phyloP scores from a whole-genome alignment of 2,797 vertebrate species.

The Thripadectes ignobilis region DNA sequence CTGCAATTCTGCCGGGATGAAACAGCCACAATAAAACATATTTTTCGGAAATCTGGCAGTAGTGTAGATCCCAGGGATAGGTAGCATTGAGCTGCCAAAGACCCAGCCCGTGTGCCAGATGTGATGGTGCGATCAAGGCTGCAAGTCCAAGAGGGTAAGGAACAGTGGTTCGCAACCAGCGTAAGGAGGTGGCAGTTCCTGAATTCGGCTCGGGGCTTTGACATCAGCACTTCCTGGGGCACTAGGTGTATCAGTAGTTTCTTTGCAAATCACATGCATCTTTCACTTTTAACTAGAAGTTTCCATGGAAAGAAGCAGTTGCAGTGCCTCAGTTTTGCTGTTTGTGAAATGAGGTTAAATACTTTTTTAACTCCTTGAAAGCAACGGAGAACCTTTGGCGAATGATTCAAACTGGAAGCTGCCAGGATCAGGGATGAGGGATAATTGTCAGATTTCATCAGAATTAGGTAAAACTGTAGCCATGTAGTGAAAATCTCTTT shows the following conservation, averaged over 20 bases:
- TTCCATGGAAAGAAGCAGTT: slow-evolving; percentile 21
- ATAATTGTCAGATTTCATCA: background rate
- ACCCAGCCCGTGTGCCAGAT: background rate
- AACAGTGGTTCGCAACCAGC: background rate
- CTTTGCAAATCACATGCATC: background rate
- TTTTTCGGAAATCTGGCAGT: background rate
- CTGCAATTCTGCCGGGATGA: background rate
- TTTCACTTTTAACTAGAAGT: slow-evolving; percentile 38
- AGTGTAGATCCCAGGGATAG: background rate
- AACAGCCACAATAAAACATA: background rate
- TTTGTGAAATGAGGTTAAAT: background rate
- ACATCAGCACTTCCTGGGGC: slow-evolving; percentile 18
- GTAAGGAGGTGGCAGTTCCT: background rate
- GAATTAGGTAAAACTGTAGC: background rate
- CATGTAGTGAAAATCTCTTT: background rate
- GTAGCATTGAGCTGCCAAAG: background rate
- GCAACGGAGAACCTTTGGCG: background rate
- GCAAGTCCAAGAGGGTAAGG: background rate
- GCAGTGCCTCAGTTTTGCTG: background rate
- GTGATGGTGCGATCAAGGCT: background rate
- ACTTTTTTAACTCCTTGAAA: background rate
- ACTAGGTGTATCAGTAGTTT: slow-evolving; percentile 2
- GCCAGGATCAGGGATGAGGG: background rate
- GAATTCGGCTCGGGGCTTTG: background rate
- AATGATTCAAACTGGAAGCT: background rate